A percentile compares a stretch with the other conserved stretches of the same genome.
phyloP scores from a whole-genome alignment of 1,140 invertebrate species.

The Bombus pascuorum region DNA sequence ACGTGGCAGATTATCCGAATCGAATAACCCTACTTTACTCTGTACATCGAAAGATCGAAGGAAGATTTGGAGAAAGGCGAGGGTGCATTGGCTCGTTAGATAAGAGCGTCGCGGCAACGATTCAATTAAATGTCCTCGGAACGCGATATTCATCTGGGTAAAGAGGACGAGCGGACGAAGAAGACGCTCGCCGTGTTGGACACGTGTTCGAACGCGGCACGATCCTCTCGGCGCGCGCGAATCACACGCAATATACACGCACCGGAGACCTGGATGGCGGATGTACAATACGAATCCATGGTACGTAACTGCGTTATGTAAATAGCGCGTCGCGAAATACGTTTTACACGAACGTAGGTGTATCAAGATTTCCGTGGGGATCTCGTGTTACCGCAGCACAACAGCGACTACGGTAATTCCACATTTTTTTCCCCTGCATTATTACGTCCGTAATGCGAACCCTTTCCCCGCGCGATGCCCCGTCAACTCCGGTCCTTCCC shows the following conservation, averaged over 20 bases:
- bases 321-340: conserved; percentile 60
- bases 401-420: conserved; percentile 47
- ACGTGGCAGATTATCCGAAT: too few relatives aligned
- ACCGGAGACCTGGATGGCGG: neutral
- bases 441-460: conserved; percentile 61
- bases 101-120: conserved; percentile 13
- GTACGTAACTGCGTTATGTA: conserved; percentile 62
- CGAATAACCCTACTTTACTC: too few relatives aligned
- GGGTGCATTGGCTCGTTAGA: neutral
- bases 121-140: conserved; percentile 41
- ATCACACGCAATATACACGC: conserved; percentile 54
- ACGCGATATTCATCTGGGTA: conserved; percentile 34
- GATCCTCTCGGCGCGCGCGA: neutral
- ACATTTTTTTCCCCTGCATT: conserved; percentile 46
- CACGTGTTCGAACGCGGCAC: conserved; percentile 36
- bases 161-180: conserved; percentile 12
- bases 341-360: conserved; percentile 66
- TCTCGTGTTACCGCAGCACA: conserved; percentile 65
- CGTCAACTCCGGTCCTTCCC: conserved; percentile 12
- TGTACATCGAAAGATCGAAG: too few relatives aligned
- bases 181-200: conserved; percentile 33
- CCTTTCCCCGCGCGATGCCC: conserved; percentile 20
- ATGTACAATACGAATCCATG: conserved; percentile 44
- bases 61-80: neutral
- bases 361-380: conserved; percentile 73